phyloP scores from a whole-genome alignment of 2,888 invertebrate genomes.

The Globia sparganii region DNA sequence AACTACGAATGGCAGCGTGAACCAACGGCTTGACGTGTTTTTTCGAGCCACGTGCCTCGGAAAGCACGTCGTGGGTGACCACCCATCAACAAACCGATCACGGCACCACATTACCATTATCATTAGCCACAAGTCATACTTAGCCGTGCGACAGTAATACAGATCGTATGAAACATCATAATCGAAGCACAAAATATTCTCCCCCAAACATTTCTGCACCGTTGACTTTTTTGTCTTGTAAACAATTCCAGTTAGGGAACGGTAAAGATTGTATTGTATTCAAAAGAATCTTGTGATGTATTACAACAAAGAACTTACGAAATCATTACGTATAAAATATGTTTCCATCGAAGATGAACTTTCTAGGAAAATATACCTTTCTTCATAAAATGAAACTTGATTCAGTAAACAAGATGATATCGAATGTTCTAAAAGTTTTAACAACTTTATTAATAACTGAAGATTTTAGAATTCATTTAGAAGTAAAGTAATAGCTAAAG shows the following conservation, averaged over 20 bases:
- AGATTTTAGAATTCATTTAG: constrained; percentile 45
- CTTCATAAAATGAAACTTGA: constrained; percentile 25
- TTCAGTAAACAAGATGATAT: constrained; percentile 36
- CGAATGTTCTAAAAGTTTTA: constrained; percentile 40
- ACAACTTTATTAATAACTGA: constrained; percentile 48
- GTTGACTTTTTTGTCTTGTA: constrained; percentile 58
- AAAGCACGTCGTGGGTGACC: background rate
- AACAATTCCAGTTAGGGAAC: constrained; percentile 54
- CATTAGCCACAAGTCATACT: background rate
- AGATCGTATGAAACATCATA: constrained; percentile 48
- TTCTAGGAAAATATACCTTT: constrained; percentile 16
- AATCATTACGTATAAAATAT: constrained; percentile 31
- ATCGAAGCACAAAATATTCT: constrained; percentile 52
- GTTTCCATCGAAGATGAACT: constrained; percentile 1
- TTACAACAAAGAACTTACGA: constrained; percentile 60
- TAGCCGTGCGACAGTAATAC: constrained; percentile 2
- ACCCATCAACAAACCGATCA: too few species aligned
- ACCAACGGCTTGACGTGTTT: too few species aligned
- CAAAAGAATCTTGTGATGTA: constrained; percentile 57
- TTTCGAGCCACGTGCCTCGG: too few species aligned
- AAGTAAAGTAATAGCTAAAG: constrained; percentile 37
- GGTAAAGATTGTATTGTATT: constrained; percentile 63
- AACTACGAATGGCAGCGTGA: background rate
- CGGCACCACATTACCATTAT: background rate
- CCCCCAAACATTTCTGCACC: constrained; percentile 60